These are phyloP conservation scores for Lerista edwardsae DNA, from an alignment of 2,797 vertebrate species.

Conservation along the genomic window DNA sequence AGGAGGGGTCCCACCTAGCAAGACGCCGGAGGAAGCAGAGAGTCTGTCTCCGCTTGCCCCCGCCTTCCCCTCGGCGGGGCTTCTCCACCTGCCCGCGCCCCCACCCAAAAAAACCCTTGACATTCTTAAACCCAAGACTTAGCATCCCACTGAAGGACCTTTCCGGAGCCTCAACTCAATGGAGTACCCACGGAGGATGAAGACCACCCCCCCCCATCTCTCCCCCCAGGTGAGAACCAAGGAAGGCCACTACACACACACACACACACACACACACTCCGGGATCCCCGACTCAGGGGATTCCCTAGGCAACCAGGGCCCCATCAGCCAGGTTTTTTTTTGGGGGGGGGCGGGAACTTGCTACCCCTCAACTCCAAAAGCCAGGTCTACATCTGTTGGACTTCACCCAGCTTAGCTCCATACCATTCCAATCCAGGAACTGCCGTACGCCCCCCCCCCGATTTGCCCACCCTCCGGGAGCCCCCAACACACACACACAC, in stretches of 20 bases:
- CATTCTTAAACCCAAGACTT: neutral
- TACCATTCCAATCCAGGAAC: neutral
- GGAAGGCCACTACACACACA: no score
- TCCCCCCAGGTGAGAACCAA: neutral
- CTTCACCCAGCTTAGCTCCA: neutral
- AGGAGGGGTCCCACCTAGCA: neutral
- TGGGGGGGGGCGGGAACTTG: neutral
- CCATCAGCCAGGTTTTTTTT: neutral
- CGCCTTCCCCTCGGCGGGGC: slow-evolving; percentile 1
- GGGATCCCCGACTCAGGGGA: neutral
- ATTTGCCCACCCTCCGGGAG: neutral
- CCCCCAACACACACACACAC: no score
- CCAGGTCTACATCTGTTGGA: neutral
- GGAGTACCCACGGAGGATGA: neutral
- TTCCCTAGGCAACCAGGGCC: neutral
- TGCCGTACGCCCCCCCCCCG: neutral
- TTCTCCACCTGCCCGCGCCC: neutral
- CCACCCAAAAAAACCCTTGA: neutral
- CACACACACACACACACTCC: no score
- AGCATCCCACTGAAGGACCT: neutral
- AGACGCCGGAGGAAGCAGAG: neutral
- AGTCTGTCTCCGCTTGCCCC: slow-evolving; percentile 33
- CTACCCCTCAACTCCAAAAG: neutral
- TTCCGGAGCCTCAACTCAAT: neutral
- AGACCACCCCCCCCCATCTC: neutral